These are phyloP conservation scores for Axis porcinus DNA, from an alignment of 2,113 vertebrate genomes.

Conservation along the genomic window DNA sequence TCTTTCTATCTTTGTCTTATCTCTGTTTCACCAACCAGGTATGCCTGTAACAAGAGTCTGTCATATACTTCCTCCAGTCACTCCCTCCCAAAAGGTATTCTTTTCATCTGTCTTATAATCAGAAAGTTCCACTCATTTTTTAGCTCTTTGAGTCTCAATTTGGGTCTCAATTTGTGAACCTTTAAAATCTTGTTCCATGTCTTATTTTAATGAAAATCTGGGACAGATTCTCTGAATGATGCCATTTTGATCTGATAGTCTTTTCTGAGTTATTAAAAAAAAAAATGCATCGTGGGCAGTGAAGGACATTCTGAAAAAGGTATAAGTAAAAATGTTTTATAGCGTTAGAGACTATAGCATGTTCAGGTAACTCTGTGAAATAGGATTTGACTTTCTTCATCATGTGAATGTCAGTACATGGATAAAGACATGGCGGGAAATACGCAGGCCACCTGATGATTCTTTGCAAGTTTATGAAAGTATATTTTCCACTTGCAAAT, in stretches of 20 bases:
- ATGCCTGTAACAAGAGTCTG: not conserved
- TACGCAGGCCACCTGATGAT: not conserved
- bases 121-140: not conserved
- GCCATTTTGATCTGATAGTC: not conserved
- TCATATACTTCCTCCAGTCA: not conserved
- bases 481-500: not conserved
- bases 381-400: not conserved
- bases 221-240: not conserved
- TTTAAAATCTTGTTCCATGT: not conserved
- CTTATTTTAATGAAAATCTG: conserved; percentile 2
- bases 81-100: not conserved
- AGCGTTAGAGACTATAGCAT: not conserved
- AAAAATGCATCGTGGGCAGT: not conserved
- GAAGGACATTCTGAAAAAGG: not conserved
- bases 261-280: not conserved
- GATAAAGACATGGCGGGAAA: not conserved
- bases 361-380: not conserved
- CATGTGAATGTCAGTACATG: not conserved
- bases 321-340: not conserved
- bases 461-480: not conserved
- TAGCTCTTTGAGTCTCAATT: not conserved
- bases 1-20: not conserved
- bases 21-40: not conserved
- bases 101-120: not conserved
- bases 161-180: not conserved